These are phyloP conservation scores for Lasioglossum marginatum DNA, from an alignment of 2,888 invertebrate genomes.

Conservation along the genomic window DNA sequence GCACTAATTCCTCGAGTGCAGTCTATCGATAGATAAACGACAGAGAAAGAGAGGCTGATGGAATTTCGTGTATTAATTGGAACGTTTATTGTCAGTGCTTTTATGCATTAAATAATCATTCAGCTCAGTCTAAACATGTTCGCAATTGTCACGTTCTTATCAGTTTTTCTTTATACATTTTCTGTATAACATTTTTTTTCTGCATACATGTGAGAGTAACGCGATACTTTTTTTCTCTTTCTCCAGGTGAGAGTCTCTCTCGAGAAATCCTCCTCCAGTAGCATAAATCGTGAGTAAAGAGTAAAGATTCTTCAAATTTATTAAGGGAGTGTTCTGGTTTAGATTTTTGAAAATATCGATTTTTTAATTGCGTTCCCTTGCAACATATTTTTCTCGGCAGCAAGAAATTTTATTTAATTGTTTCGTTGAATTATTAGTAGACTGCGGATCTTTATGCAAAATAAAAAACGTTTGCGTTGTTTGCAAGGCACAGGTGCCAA, in stretches of 20 bases:
- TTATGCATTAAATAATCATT: not conserved
- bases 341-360: not conserved
- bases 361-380: not conserved
- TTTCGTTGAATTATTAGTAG: too few relatives aligned
- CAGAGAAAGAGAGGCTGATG: not conserved
- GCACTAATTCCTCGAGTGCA: constrained; percentile 8
- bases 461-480: too few relatives aligned
- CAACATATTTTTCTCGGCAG: not conserved
- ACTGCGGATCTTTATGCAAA: too few relatives aligned
- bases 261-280: not conserved
- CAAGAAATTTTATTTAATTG: too few relatives aligned
- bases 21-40: not conserved
- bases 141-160: not conserved
- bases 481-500: too few relatives aligned
- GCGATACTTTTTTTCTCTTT: not conserved
- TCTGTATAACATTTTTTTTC: too few relatives aligned
- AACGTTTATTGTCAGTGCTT: not conserved
- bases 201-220: not conserved
- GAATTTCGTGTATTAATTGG: not conserved
- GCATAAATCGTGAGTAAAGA: not conserved
- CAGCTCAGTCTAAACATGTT: not conserved
- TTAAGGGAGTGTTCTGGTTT: not conserved
- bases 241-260: not conserved
- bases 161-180: not conserved
- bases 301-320: not conserved